These are phyloP conservation scores for Channa striata DNA, from an alignment of 2,797 vertebrate species.

Conservation along the genomic window DNA sequence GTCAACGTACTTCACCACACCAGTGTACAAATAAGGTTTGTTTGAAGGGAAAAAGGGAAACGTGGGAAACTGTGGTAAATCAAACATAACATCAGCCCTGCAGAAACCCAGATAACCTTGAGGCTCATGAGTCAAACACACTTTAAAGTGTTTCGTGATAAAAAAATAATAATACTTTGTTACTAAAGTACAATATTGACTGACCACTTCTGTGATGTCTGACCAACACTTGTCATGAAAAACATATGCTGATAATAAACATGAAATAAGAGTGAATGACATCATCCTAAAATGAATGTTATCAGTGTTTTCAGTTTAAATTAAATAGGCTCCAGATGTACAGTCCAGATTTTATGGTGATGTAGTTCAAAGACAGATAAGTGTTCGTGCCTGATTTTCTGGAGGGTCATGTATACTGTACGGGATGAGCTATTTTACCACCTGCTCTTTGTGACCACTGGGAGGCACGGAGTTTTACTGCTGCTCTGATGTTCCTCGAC, in stretches of 20 bases:
- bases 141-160: slow-evolving; percentile 45
- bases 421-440: slow-evolving; percentile 43
- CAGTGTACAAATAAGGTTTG: slow-evolving; percentile 22
- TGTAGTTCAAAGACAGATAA: neutral
- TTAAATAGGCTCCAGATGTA: neutral
- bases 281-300: neutral
- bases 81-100: slow-evolving; percentile 52
- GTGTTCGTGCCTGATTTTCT: neutral
- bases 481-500: slow-evolving; percentile 54
- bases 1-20: slow-evolving; percentile 38
- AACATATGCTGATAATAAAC: slow-evolving; percentile 16
- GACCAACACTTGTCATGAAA: slow-evolving; percentile 24
- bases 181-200: slow-evolving; percentile 45
- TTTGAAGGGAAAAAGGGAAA: slow-evolving; percentile 25
- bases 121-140: slow-evolving; percentile 44
- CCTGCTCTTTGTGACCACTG: slow-evolving; percentile 61
- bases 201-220: slow-evolving; percentile 25
- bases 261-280: neutral
- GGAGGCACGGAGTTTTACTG: slow-evolving; percentile 54
- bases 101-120: slow-evolving; percentile 52
- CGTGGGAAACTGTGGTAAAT: slow-evolving; percentile 28
- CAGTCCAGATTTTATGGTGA: neutral
- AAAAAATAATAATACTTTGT: slow-evolving; percentile 35
- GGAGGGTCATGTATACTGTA: neutral
- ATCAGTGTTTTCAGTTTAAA: neutral